These are phyloP conservation scores for Mormyrus lacerda DNA, from an alignment of 2,113 vertebrate species.

Conservation along the genomic window DNA sequence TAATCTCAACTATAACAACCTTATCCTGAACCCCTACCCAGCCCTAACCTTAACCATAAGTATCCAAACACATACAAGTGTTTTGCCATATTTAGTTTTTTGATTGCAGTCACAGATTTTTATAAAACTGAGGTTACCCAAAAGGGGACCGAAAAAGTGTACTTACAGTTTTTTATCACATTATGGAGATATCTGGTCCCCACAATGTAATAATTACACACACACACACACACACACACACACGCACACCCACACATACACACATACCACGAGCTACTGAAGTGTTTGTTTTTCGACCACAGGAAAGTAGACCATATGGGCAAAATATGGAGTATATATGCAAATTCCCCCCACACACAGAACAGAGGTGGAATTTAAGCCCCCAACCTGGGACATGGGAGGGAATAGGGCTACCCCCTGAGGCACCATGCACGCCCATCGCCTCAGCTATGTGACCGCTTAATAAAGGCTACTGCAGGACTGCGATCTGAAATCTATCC, in stretches of 20 bases:
- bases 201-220: no score
- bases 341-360: not conserved
- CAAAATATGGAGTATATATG: not conserved
- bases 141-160: no score
- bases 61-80: no score
- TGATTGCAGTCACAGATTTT: no score
- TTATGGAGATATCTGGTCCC: no score
- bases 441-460: not conserved
- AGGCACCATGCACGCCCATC: not conserved
- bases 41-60: no score
- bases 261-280: not conserved
- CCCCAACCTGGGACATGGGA: not conserved
- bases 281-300: not conserved
- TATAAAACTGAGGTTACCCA: no score
- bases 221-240: not conserved
- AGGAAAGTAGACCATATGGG: not conserved
- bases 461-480: not conserved
- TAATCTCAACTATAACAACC: not conserved
- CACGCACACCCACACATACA: no score
- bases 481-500: not conserved
- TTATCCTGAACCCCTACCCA: not conserved
- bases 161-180: no score
- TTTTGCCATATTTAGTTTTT: no score
- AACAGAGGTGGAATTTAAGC: not conserved
- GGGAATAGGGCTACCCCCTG: not conserved